A percentile compares a stretch with the other conserved stretches of the same genome.
Conservation (phyloP, 2,113 vertebrate species). For the Oryctolagus cuniculus region DNA sequence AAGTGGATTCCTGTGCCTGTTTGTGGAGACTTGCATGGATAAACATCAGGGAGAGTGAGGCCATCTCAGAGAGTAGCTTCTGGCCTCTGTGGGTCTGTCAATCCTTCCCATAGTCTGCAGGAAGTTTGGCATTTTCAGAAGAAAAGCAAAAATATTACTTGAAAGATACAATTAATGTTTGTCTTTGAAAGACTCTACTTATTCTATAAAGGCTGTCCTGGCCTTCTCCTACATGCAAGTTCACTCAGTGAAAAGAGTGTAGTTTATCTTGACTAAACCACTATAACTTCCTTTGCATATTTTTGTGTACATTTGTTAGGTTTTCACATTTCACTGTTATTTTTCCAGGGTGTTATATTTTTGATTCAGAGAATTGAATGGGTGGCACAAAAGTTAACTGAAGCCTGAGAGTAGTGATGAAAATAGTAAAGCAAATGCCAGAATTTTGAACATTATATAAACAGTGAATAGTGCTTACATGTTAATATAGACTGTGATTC, state of each 20-base stretch:
- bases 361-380: slow-evolving; percentile 56
- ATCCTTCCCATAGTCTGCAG: background rate
- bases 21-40: accelerated
- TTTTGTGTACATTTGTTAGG: background rate
- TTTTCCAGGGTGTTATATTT: slow-evolving; percentile 49
- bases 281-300: slow-evolving; percentile 4
- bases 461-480: background rate
- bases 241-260: background rate
- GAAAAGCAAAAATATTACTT: slow-evolving; percentile 38
- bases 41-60: background rate
- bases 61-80: background rate
- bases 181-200: background rate
- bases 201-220: background rate
- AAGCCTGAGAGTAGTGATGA: slow-evolving; percentile 23
- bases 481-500: background rate
- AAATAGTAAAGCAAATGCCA: slow-evolving; percentile 42
- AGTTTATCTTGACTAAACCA: background rate
- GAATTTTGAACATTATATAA: background rate
- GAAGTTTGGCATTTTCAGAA: slow-evolving; percentile 7
- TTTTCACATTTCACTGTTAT: background rate
- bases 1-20: background rate
- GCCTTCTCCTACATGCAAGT: background rate
- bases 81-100: background rate
- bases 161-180: background rate
- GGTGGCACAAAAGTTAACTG: background rate